These are phyloP conservation scores for Maccullochella peelii DNA, from an alignment of 2,113 vertebrate genomes.

Conservation along the genomic window DNA sequence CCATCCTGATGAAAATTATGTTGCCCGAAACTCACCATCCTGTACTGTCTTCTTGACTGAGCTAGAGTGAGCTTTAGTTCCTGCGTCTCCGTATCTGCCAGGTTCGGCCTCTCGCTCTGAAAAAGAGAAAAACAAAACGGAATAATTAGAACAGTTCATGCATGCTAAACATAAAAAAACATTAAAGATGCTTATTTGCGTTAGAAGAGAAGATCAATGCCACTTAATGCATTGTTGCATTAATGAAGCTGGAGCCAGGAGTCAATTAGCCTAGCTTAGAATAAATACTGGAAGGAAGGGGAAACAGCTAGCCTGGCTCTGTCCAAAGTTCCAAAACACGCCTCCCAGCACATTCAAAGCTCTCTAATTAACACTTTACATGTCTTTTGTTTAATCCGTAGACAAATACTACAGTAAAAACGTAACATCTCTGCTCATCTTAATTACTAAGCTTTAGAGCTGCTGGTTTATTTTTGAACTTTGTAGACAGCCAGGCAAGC, in stretches of 20 bases:
- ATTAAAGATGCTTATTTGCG: not conserved
- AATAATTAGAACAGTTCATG: not conserved
- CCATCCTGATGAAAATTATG: not conserved
- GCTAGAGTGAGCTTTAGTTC: constrained; percentile 49
- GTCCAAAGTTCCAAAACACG: not conserved
- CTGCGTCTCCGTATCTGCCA: constrained; percentile 55
- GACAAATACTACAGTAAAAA: not conserved
- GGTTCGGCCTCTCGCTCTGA: constrained; percentile 60
- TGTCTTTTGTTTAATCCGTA: not conserved
- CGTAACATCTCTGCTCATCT: not conserved
- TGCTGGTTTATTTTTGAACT: not conserved
- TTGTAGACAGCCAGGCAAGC: not conserved
- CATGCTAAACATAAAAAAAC: not conserved
- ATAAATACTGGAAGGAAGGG: not conserved
- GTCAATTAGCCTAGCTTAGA: not conserved
- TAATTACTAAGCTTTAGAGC: not conserved
- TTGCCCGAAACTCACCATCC: constrained; percentile 67
- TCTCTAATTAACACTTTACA: not conserved
- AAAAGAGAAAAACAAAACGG: not conserved
- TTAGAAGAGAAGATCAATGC: not conserved
- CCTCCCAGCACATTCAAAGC: no score
- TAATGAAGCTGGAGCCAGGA: not conserved
- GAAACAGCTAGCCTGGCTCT: not conserved
- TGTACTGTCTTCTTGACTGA: constrained; percentile 56
- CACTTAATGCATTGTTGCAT: not conserved